Evolutionary conservation across 2,797 vertebrate genomes (phyloP), one percentile per base, ranked within the genome.

Genomic region (Peromyscus melanophrys): DNA sequence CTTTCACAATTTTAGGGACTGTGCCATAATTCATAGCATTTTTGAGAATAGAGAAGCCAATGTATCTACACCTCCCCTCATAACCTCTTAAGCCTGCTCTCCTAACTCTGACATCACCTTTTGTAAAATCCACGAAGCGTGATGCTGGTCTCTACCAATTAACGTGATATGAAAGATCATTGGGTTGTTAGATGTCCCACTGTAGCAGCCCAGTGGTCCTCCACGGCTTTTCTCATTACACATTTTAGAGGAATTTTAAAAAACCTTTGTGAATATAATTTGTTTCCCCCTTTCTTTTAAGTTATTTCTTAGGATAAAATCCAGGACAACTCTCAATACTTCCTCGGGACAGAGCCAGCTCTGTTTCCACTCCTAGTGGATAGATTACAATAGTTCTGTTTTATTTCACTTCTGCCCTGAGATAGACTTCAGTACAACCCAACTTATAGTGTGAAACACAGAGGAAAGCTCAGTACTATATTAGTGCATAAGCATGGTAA

Each of bases 71-170:
- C 65, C 69, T 89, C 9, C 11, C n/a, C 3, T 16, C 63, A 9
- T 69, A 52, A 17, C 21, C n/a, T 52, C 2, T 2, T 34, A 96
- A 67, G 43, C 6, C 12, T 61, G 63, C 14, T 91, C 21, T 67
- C 31, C 57, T 17, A 61, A 59, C 31, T 59, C 34, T 81, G 34
- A 19, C 5, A 17, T 34, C 6, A 37, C 2, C 3, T 2, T 88
- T 73, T 31, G 21, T 82, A 61, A 61, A 40, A 49, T 63, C 29
- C 19, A 69, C 34, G 37, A 80, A 80, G 63, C 2, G 1, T 3
- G 21, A 0, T 0, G 0, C 11, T 49, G 7, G 21, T 29, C 25
- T 29, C 29, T 57, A 43, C 80, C 2, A 13, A 29, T 19, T 52
- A 61, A 16, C 0, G 13, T 23, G 37, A 12, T 11, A 25, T 25